Conservation (phyloP, 2,888 invertebrate genomes). For the Metallyticus violacea region DNA sequence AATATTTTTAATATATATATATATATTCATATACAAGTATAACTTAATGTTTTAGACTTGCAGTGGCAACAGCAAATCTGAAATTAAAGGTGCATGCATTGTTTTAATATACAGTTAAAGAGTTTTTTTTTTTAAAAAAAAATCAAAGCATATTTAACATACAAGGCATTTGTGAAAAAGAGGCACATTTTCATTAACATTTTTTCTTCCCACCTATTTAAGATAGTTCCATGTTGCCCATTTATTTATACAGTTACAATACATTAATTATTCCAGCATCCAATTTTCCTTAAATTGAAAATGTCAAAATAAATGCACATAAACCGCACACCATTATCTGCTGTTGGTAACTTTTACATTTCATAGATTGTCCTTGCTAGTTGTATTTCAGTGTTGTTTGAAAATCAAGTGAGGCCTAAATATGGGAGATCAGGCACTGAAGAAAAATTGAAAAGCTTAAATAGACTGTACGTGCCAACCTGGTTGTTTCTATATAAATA, state of each 20-base stretch:
- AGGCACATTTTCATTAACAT: background rate
- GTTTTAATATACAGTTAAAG: no score
- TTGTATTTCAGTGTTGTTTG: constrained; percentile 6
- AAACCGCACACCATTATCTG: background rate
- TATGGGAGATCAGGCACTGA: background rate
- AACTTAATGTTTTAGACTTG: background rate
- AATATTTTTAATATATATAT: background rate
- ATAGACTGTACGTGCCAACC: constrained; percentile 1
- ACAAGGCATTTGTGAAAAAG: background rate
- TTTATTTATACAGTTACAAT: background rate
- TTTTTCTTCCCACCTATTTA: background rate
- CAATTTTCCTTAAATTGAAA: background rate
- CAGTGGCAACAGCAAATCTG: background rate
- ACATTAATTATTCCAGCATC: background rate
- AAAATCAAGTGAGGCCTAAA: constrained; percentile 18
- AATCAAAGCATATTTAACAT: no score
- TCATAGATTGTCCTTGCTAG: constrained; percentile 9
- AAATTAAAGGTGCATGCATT: background rate
- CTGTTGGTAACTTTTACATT: constrained; percentile 1
- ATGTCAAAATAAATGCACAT: background rate
- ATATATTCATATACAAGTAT: background rate
- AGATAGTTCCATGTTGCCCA: background rate
- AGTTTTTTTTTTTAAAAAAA: no score
- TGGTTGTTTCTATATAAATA: constrained; percentile 9
- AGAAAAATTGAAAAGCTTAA: background rate